Base-by-base conservation (phyloP, 2,113 vertebrate genomes). In the Urocynchramus pylzowi region DNA sequence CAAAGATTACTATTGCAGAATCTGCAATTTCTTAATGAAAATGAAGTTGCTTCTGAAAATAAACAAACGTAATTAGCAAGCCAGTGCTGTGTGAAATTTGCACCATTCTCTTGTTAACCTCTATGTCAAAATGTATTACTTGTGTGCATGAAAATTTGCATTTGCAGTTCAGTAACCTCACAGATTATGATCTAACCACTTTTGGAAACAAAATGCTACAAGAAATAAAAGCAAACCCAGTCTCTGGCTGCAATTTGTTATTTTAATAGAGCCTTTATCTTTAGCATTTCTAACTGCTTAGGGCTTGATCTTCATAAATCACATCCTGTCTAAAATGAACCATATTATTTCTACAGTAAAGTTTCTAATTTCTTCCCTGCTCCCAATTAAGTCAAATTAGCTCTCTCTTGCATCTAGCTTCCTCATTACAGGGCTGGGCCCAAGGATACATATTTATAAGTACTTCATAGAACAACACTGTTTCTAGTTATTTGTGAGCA, bases 1-100 rank as follows among this genome's bases (percentile, higher is more conserved):
- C 54, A 84, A 96, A 84, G 90, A 93, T 68, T 87, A 85, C 61
- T 94, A 93, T 2, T 94, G 95, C 90, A 92, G 84, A 97, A 95
- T 96, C 92, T 96, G 96, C 96, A 97, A 90, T 83, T 97, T 95
- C 96, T 94, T 97, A 97, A 97, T 95, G 96, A 97, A 97, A 95
- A 97, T 92, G 81, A 96, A 95, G 94, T 92, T 94, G 84, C 79
- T 86, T 65, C 91, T 85, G 89, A 95, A 96, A 97, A 96, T 88
- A 94, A 96, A 94, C 95, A 97, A 94, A 94, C 6, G 10, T 95
- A 96, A 97, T 97, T 96, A 97, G 95, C 67, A 84, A 94, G 73
- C 31, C 87, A 96, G 86, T 49, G 76, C 94, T 94, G 88, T 93
- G 93, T 95, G 95, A 97, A 96, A 96, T 95, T 93, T 71, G 87